Percentiles rank a stretch among this genome's conserved stretches.
phyloP scores from a whole-genome alignment of 2,113 vertebrate species.

The Tympanuchus pallidicinctus region DNA sequence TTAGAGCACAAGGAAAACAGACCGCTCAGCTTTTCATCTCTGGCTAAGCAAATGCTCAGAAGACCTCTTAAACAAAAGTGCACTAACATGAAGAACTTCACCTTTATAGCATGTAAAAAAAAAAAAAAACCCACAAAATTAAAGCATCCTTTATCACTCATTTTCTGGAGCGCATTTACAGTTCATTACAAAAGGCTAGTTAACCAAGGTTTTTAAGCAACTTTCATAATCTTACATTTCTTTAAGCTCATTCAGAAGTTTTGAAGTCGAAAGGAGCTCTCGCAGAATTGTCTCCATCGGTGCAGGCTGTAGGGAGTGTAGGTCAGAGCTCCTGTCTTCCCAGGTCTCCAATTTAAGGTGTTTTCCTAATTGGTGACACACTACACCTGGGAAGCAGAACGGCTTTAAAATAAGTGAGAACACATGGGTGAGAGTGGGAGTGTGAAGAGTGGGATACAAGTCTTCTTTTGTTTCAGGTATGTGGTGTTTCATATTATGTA shows the following conservation, averaged over 20 bases:
- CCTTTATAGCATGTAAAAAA: background rate
- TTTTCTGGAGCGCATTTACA: constrained; percentile 84
- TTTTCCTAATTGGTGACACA: background rate
- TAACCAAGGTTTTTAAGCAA: constrained; percentile 77
- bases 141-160: constrained; percentile 37
- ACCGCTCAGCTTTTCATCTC: background rate
- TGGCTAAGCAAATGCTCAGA: fast-evolving
- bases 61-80: background rate
- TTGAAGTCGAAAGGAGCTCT: background rate
- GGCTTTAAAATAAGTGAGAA: background rate
- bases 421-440: background rate
- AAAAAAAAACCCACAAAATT: background rate
- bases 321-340: fast-evolving
- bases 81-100: background rate
- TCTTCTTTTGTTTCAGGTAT: fast-evolving
- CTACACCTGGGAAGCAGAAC: constrained; percentile 11
- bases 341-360: background rate
- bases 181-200: constrained; percentile 85
- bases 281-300: background rate
- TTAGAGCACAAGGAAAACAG: background rate
- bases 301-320: fast-evolving
- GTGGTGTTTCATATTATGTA: fast-evolving
- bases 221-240: constrained; percentile 81
- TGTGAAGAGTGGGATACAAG: background rate
- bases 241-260: constrained; percentile 53